A percentile compares a stretch with the other conserved stretches of the same genome.
phyloP scores from a whole-genome alignment of 2,113 vertebrate species.

The Promerops cafer region DNA sequence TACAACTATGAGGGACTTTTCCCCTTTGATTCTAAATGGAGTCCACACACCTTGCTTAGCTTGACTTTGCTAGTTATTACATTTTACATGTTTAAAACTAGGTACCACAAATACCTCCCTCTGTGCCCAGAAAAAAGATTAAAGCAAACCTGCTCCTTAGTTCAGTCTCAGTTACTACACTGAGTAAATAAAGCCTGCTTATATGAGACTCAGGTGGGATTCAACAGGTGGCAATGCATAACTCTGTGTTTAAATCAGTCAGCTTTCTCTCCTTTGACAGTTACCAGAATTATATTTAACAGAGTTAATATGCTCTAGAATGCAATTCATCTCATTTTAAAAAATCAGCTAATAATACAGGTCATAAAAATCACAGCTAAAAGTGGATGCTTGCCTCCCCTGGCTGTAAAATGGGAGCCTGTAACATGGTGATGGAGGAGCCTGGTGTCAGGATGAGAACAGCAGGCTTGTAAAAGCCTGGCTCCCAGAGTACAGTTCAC shows the following conservation, averaged over 20 bases:
- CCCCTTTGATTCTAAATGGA: not conserved
- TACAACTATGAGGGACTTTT: not conserved
- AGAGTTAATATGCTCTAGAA: not conserved
- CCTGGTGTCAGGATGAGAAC: not conserved
- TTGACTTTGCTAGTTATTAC: not conserved
- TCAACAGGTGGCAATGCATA: not conserved
- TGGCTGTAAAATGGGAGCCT: not conserved
- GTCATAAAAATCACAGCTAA: not conserved
- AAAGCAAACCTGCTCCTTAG: not conserved
- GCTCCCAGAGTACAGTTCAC: not conserved
- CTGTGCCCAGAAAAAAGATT: not conserved
- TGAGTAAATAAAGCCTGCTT: not conserved
- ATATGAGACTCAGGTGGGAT: not conserved
- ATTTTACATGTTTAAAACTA: not conserved
- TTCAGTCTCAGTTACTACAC: rapidly evolving
- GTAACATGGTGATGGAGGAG: rapidly evolving
- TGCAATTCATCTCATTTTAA: not conserved
- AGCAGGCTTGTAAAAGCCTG: not conserved
- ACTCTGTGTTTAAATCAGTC: not conserved
- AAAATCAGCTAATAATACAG: not conserved
- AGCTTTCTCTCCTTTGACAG: not conserved
- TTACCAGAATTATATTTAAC: not conserved
- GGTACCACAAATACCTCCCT: not conserved
- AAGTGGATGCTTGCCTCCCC: not conserved
- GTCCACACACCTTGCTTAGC: not conserved